Evolutionary conservation across 2,797 vertebrate genomes (phyloP).

Genomic region (Tolypeutes matacus): DNA sequence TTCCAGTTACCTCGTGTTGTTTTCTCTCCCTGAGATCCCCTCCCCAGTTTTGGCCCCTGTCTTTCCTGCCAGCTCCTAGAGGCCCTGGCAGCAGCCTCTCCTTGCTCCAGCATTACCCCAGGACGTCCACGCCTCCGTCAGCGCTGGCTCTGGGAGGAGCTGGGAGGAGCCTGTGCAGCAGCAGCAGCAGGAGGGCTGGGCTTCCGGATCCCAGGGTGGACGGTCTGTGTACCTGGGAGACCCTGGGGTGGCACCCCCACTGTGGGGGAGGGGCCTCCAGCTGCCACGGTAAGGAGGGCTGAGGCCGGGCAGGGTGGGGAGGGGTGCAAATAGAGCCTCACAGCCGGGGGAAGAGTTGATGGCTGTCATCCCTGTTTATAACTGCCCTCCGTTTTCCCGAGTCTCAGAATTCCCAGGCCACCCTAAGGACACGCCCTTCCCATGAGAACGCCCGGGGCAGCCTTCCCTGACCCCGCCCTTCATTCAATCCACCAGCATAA

Average conservation of each 20-base stretch:
- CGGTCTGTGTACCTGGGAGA: too few relatives aligned
- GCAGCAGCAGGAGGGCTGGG: background rate
- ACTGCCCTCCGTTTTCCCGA: background rate
- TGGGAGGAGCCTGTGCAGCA: background rate
- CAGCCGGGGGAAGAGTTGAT: background rate
- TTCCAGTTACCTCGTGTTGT: background rate
- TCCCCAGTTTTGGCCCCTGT: background rate
- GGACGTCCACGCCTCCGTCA: background rate
- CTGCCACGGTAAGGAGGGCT: background rate
- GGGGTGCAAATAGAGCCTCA: background rate
- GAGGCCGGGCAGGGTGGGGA: background rate
- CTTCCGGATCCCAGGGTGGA: background rate
- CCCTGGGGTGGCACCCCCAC: too few relatives aligned
- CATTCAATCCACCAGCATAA: fast-evolving
- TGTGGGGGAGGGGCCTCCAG: background rate
- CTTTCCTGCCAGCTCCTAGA: background rate
- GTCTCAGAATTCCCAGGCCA: too few relatives aligned
- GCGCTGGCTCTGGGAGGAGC: background rate
- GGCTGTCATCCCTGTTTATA: background rate
- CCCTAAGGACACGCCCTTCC: background rate
- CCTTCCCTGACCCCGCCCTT: background rate
- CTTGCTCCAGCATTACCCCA: fast-evolving
- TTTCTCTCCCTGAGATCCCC: background rate
- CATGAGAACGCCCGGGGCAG: fast-evolving
- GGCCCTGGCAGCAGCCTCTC: background rate